These are phyloP conservation scores for Pseudochaenichthys georgianus DNA, from an alignment of 2,797 vertebrate genomes.

Conservation along the genomic window DNA sequence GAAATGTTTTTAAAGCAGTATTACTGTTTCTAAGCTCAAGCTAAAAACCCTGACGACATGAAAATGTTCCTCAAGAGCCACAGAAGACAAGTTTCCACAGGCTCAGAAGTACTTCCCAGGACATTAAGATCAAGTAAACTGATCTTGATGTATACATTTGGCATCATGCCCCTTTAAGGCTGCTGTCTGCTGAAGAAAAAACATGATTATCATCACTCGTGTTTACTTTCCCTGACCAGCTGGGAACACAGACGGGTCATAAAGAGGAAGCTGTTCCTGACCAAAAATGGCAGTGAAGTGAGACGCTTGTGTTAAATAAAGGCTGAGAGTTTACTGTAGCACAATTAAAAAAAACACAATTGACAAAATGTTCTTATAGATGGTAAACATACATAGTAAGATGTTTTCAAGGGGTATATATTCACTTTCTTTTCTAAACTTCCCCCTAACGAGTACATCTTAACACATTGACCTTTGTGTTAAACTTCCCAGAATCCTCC, in stretches of 20 bases:
- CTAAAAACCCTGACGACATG: constrained; percentile 7
- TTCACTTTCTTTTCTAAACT: not conserved
- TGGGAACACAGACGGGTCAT: constrained; percentile 46
- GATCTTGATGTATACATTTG: not conserved
- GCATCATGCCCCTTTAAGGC: constrained; percentile 37
- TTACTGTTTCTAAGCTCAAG: not conserved
- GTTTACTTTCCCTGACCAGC: constrained; percentile 69
- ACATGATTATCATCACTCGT: constrained; percentile 54
- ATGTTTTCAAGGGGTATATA: not conserved
- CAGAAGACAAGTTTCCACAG: not conserved
- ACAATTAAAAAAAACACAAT: constrained; percentile 5
- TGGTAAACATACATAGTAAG: not conserved
- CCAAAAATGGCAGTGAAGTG: constrained; percentile 82
- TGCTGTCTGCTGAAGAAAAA: constrained; percentile 32
- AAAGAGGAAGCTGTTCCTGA: constrained; percentile 71
- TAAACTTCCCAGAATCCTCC: constrained; percentile 1
- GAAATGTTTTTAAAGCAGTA: not conserved
- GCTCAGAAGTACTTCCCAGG: not conserved
- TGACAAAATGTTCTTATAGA: not conserved
- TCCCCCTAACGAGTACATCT: not conserved
- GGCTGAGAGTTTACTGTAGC: constrained; percentile 13
- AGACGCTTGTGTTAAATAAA: constrained; percentile 40
- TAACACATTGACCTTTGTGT: not conserved
- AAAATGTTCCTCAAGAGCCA: not conserved
- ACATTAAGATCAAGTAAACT: not conserved